These are phyloP conservation scores for Leucophora obtusa DNA, from an alignment of 2,888 invertebrate genomes.

Conservation along the genomic window DNA sequence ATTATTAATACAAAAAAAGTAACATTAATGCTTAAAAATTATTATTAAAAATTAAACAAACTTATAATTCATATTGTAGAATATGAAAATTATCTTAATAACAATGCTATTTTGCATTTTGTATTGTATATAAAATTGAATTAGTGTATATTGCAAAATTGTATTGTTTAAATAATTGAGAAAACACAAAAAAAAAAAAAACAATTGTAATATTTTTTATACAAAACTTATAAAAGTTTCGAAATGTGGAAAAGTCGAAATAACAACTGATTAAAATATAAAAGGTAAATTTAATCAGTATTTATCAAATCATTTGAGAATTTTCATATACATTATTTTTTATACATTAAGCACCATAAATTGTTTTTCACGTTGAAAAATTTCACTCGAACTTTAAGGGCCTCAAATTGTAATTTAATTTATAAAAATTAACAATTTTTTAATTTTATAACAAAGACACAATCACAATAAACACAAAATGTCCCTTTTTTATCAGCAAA, in stretches of 20 bases:
- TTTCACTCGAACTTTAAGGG: too few species aligned
- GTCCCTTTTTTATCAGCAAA: too few species aligned
- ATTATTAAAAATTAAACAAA: background rate
- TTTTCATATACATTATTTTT: constrained; percentile 58
- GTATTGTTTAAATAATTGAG: constrained; percentile 57
- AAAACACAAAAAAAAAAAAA: too few species aligned
- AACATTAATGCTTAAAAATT: constrained; percentile 34
- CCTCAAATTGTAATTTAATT: too few species aligned
- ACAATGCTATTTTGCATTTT: constrained; percentile 54
- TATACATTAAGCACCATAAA: too few species aligned
- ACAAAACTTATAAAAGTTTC: constrained; percentile 52
- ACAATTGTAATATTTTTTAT: constrained; percentile 61
- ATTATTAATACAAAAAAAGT: constrained; percentile 34
- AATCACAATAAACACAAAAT: too few species aligned
- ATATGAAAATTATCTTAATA: constrained; percentile 53
- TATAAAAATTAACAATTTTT: too few species aligned
- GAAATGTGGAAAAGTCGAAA: constrained; percentile 6
- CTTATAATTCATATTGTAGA: constrained; percentile 34
- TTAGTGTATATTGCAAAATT: constrained; percentile 38
- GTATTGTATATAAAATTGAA: constrained; percentile 41
- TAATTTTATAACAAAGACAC: too few species aligned
- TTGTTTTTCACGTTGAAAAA: too few species aligned
- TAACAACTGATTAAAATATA: constrained; percentile 5
- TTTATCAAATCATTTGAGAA: constrained; percentile 24
- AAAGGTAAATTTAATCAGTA: constrained; percentile 25